phyloP scores from a whole-genome alignment of 2,797 vertebrate species.

The Bradypus variegatus region DNA sequence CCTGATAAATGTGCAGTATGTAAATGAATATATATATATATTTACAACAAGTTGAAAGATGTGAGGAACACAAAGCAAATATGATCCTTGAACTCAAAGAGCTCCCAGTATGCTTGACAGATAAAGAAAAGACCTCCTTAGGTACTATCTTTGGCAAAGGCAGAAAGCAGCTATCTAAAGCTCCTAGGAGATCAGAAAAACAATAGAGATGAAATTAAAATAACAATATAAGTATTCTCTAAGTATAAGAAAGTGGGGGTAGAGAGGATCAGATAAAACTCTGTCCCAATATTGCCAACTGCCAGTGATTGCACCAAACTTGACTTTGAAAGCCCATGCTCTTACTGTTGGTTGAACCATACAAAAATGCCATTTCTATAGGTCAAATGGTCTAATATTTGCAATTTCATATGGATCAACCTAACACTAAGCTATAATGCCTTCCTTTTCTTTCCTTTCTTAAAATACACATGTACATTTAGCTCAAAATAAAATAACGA shows the following conservation, averaged over 20 bases:
- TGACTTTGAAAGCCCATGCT: background rate
- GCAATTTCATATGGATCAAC: background rate
- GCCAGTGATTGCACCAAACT: background rate
- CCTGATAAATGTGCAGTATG: background rate
- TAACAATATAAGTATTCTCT: background rate
- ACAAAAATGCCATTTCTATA: background rate
- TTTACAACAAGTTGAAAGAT: background rate
- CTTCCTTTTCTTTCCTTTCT: background rate
- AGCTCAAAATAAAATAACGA: constrained; percentile 9
- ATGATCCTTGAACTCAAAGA: background rate
- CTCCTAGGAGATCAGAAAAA: background rate
- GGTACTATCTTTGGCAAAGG: background rate
- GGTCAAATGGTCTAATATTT: background rate
- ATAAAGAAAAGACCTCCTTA: constrained; percentile 16
- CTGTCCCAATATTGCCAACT: constrained; percentile 9
- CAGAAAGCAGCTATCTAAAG: constrained; percentile 8
- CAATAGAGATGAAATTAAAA: background rate
- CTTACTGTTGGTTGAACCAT: background rate
- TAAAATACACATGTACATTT: background rate
- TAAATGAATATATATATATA: background rate
- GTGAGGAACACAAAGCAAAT: constrained; percentile 9
- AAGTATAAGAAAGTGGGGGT: background rate
- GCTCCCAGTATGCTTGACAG: background rate
- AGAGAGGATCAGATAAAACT: background rate
- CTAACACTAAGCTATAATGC: background rate